Conservation (phyloP, 2,888 invertebrate genomes). For the Pachliopta kotzebuea region DNA sequence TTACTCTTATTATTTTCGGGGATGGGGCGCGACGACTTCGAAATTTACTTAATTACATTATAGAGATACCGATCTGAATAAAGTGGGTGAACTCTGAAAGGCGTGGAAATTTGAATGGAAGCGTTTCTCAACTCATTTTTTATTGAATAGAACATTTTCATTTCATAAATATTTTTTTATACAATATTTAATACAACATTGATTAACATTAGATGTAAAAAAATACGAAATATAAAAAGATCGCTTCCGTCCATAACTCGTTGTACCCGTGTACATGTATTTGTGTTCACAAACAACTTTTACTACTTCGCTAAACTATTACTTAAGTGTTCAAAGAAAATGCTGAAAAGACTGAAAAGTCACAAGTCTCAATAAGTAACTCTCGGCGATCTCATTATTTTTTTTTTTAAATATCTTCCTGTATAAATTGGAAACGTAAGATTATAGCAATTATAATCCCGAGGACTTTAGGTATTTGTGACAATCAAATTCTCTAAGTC, state of each 20-base stretch:
- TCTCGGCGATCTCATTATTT: too few relatives aligned
- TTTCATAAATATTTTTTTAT: background rate
- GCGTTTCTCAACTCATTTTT: conserved; percentile 26
- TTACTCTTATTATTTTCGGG: conserved; percentile 62
- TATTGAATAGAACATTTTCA: background rate
- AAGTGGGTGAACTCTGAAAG: conserved; percentile 44
- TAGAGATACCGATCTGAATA: conserved; percentile 64
- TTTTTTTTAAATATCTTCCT: too few relatives aligned
- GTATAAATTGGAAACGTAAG: too few relatives aligned
- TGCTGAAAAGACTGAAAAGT: too few relatives aligned
- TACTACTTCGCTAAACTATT: too few relatives aligned
- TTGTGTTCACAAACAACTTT: background rate
- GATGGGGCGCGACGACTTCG: conserved; percentile 57
- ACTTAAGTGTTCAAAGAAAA: too few relatives aligned
- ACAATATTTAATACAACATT: background rate
- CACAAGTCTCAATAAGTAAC: too few relatives aligned
- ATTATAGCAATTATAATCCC: too few relatives aligned
- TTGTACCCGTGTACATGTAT: background rate
- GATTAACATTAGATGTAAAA: background rate
- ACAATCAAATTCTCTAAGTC: too few relatives aligned
- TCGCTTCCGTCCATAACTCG: background rate
- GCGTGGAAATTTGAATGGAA: conserved; percentile 34
- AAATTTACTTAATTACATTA: conserved; percentile 71
- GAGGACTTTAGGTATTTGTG: too few relatives aligned
- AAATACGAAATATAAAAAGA: background rate